These are phyloP conservation scores for Ivindomyrus marchei DNA, from an alignment of 2,113 vertebrate genomes.

Conservation along the genomic window DNA sequence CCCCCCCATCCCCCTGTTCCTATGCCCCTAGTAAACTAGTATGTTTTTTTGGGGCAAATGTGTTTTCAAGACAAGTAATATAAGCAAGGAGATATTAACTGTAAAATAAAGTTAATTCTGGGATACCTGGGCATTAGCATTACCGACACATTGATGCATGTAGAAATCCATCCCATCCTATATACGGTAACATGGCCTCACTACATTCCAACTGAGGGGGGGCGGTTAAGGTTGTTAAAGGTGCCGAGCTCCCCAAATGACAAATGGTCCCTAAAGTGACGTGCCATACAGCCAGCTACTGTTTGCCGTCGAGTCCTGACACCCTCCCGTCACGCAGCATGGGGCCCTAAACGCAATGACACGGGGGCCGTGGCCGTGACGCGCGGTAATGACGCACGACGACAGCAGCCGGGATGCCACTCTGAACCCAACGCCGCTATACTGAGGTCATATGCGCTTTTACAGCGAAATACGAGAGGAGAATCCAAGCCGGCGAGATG, in stretches of 20 bases:
- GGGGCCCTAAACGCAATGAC: background rate
- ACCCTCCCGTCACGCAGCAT: background rate
- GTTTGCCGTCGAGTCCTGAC: background rate
- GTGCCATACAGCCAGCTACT: background rate
- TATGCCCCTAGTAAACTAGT: background rate
- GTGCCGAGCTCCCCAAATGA: background rate
- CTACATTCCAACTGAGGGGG: background rate
- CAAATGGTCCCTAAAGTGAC: background rate
- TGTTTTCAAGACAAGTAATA: background rate
- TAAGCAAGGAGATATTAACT: background rate
- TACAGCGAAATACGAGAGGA: background rate
- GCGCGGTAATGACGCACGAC: conserved; percentile 13
- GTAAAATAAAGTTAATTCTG: background rate
- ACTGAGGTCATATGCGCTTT: conserved; percentile 8
- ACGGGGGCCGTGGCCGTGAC: background rate
- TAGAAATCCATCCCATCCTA: background rate
- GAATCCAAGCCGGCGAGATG: background rate
- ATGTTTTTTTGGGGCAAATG: background rate
- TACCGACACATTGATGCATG: background rate
- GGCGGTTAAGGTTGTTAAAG: background rate
- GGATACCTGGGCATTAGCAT: background rate
- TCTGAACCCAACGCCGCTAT: background rate
- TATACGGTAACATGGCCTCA: background rate
- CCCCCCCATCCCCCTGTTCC: background rate
- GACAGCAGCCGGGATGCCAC: conserved; percentile 3